These are phyloP conservation scores for Zosterops pallidus DNA, from an alignment of 2,113 vertebrate species.

Conservation along the genomic window DNA sequence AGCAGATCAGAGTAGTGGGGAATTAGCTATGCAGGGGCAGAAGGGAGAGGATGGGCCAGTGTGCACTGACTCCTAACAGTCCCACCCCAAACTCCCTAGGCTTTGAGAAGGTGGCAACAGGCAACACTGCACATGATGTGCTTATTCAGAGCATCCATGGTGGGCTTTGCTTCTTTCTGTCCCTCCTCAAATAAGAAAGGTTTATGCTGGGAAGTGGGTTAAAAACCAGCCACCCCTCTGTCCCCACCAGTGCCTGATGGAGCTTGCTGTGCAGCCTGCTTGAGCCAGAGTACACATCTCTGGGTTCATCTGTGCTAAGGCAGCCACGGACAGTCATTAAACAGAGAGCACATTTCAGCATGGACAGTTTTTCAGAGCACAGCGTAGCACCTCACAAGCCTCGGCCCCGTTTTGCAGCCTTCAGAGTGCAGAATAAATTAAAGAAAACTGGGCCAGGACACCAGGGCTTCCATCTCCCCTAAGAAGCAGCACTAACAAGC, in stretches of 20 bases:
- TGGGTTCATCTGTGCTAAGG: neutral
- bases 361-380: conserved; percentile 27
- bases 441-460: conserved; percentile 60
- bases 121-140: neutral
- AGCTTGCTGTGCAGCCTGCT: neutral
- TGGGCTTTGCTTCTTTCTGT: neutral
- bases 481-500: conserved; percentile 53
- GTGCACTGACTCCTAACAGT: neutral
- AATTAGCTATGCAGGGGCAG: neutral
- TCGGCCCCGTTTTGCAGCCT: conserved; percentile 62
- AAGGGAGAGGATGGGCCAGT: neutral
- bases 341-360: conserved; percentile 2
- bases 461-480: conserved; percentile 53
- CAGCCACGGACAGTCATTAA: neutral
- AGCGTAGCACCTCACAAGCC: conserved; percentile 49
- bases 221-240: neutral
- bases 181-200: neutral
- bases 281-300: neutral
- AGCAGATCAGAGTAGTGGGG: neutral
- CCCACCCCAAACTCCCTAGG: neutral
- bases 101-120: neutral
- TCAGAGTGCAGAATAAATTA: conserved; percentile 67
- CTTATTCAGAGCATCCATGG: neutral
- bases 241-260: neutral
- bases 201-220: neutral